A percentile compares a stretch with the other conserved stretches of the same genome.
Conservation (phyloP, 2,113 vertebrate genomes). For the Brachionichthys hirsutus region DNA sequence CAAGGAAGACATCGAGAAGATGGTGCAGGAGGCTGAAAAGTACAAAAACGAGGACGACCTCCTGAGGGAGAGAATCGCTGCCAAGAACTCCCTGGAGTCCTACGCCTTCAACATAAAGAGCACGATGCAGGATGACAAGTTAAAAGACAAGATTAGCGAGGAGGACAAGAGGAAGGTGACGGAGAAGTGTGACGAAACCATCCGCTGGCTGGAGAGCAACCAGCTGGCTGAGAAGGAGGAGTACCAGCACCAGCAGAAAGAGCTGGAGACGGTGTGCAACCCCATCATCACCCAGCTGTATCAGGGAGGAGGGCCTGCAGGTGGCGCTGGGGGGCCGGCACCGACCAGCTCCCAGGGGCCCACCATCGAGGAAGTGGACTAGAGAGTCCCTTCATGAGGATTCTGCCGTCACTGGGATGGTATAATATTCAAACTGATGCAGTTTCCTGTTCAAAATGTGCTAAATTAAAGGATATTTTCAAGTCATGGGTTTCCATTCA, state of each 20-base stretch:
- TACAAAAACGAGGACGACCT: constrained; percentile 52
- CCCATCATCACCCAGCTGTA: constrained; percentile 50
- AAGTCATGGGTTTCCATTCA: too few relatives aligned
- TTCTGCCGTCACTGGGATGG: neutral
- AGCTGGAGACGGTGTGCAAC: constrained; percentile 53
- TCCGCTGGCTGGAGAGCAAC: constrained; percentile 58
- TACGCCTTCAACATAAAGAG: constrained; percentile 54
- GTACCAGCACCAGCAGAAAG: constrained; percentile 53
- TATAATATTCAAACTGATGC: neutral
- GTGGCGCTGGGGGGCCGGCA: constrained; percentile 23
- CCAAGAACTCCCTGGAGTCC: constrained; percentile 65
- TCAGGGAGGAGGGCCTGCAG: constrained; percentile 41
- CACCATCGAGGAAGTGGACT: constrained; percentile 59
- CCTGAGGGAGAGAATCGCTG: constrained; percentile 46
- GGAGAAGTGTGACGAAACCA: constrained; percentile 43
- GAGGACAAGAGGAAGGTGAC: constrained; percentile 47
- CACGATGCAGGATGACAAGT: constrained; percentile 45
- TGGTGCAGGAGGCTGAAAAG: constrained; percentile 56
- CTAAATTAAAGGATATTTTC: too few relatives aligned
- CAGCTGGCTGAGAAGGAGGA: constrained; percentile 60
- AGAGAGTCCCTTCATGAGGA: neutral
- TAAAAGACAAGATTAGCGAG: constrained; percentile 41
- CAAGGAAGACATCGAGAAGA: constrained; percentile 62
- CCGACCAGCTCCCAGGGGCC: constrained; percentile 40
- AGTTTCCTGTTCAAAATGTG: too few relatives aligned